Evolutionary conservation across 2,797 vertebrate genomes (phyloP).

Genomic region (Arnoldichthys spilopterus): DNA sequence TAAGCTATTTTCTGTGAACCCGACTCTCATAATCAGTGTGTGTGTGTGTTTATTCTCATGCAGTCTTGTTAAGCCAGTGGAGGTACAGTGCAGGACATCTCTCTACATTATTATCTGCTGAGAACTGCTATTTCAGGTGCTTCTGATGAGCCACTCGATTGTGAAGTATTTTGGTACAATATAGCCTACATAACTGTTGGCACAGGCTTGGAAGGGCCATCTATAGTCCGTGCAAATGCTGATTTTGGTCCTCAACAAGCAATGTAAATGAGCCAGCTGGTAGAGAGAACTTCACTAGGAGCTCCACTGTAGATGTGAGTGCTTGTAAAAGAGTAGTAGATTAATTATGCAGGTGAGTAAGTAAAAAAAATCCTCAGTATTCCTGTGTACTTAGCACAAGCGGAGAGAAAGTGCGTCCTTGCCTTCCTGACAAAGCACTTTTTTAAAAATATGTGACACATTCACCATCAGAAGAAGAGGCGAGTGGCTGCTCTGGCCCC

Average conservation of each 20-base stretch:
- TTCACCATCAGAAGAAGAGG: constrained; percentile 5
- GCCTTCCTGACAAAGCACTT: background rate
- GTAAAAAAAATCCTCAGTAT: too few species aligned
- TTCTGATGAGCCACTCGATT: constrained; percentile 61
- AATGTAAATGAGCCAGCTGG: background rate
- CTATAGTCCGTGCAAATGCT: constrained; percentile 32
- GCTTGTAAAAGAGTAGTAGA: background rate
- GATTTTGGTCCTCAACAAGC: background rate
- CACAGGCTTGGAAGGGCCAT: constrained; percentile 49
- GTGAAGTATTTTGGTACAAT: constrained; percentile 47
- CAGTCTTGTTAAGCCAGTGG: constrained; percentile 68
- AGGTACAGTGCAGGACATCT: constrained; percentile 52
- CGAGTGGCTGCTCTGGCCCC: constrained; percentile 16
- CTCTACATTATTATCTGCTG: constrained; percentile 54
- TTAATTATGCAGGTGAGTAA: background rate
- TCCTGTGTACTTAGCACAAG: background rate
- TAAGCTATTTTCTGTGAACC: background rate
- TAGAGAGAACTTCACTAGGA: background rate
- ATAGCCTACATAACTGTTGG: constrained; percentile 68
- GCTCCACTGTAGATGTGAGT: background rate
- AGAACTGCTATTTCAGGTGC: constrained; percentile 71
- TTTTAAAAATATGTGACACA: constrained; percentile 11
- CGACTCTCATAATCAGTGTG: background rate
- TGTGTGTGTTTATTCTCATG: background rate
- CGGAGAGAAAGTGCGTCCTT: background rate